Evolutionary conservation across 2,113 vertebrate genomes (phyloP).

Genomic region (Chaetura pelagica): DNA sequence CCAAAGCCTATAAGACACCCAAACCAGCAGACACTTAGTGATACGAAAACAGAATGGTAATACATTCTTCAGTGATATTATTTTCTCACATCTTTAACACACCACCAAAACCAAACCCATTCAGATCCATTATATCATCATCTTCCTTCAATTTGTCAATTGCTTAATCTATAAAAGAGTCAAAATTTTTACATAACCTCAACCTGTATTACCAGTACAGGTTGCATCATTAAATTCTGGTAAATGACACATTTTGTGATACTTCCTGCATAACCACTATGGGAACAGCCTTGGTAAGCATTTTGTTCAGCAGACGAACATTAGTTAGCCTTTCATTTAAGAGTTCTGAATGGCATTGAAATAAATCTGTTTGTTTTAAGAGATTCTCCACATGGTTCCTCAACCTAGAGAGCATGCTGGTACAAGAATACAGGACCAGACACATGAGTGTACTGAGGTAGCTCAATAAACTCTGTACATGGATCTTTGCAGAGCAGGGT

Average conservation of each 20-base stretch:
- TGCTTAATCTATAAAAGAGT: not conserved
- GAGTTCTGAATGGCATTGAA: not conserved
- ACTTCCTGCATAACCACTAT: not conserved
- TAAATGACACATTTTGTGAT: not conserved
- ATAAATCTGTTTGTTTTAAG: not conserved
- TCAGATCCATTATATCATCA: not conserved
- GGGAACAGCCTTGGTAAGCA: not conserved
- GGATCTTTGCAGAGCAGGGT: not conserved
- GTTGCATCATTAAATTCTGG: not conserved
- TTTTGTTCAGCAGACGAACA: not conserved
- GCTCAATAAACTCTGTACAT: not conserved
- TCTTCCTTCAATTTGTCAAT: not conserved
- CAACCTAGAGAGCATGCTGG: not conserved
- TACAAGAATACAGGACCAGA: not conserved
- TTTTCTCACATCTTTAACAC: not conserved
- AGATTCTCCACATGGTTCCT: not conserved
- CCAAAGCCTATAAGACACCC: not conserved
- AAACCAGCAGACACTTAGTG: not conserved
- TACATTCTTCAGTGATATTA: not conserved
- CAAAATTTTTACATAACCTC: not conserved
- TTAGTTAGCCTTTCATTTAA: not conserved
- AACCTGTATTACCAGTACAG: not conserved
- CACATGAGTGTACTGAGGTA: not conserved
- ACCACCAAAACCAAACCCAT: not conserved
- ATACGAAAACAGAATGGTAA: not conserved